Percentiles rank a stretch among this genome's conserved stretches.
These are phyloP conservation scores for Drosophila elegans DNA, from an alignment of 1,140 invertebrate genomes.

Conservation along the genomic window DNA sequence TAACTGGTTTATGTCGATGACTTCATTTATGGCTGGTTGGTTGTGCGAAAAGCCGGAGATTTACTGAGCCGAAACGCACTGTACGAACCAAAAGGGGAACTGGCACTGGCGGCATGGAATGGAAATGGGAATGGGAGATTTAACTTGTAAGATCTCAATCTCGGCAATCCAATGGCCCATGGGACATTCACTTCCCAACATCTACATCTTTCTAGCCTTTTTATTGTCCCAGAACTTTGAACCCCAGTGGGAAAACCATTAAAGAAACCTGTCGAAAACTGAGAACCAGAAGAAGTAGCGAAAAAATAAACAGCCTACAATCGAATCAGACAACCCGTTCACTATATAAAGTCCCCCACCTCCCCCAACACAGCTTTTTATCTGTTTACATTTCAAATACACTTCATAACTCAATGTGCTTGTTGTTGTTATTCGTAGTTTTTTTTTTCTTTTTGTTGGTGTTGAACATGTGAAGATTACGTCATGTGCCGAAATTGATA, in stretches of 20 bases:
- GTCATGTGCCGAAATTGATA: slow-evolving; percentile 82
- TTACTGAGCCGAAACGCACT: slow-evolving; percentile 42
- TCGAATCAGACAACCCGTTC: slow-evolving; percentile 25
- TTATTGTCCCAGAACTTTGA: slow-evolving; percentile 26
- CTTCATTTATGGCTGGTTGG: slow-evolving; percentile 38
- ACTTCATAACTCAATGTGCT: slow-evolving; percentile 63
- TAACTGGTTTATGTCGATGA: slow-evolving; percentile 45
- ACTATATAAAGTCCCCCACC: slow-evolving; percentile 14
- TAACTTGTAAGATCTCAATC: slow-evolving; percentile 14
- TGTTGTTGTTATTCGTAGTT: slow-evolving; percentile 37
- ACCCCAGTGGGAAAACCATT: slow-evolving; percentile 14
- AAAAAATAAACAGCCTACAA: slow-evolving; percentile 26
- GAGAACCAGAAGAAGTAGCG: slow-evolving; percentile 27
- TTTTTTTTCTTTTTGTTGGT: slow-evolving; percentile 31
- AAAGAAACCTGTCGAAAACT: slow-evolving; percentile 26
- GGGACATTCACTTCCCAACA: slow-evolving; percentile 24
- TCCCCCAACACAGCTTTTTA: slow-evolving; percentile 41
- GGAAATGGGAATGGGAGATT: slow-evolving; percentile 7
- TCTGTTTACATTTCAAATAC: slow-evolving; percentile 79
- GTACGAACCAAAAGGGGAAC: slow-evolving; percentile 14
- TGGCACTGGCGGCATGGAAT: not conserved
- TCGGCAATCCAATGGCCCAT: slow-evolving; percentile 7
- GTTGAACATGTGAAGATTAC: slow-evolving; percentile 80
- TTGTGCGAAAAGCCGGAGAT: slow-evolving; percentile 22
- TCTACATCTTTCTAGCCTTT: slow-evolving; percentile 3